Evolutionary conservation across 2,113 vertebrate genomes (phyloP).

Genomic region (Chunga burmeisteri): DNA sequence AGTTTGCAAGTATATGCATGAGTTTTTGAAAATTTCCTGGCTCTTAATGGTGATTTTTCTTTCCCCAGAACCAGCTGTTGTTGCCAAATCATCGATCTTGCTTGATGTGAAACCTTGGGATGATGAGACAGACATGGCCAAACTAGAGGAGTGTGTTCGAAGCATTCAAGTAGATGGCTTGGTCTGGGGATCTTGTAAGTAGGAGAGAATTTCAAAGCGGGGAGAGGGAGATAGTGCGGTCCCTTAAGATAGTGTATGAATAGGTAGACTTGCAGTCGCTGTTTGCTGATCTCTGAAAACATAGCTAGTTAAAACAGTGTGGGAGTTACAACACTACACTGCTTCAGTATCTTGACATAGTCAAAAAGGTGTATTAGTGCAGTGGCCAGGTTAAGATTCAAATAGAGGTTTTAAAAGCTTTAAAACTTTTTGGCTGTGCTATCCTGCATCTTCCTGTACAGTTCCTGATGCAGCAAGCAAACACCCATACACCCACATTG

Average conservation of each 20-base stretch:
- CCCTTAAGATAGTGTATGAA: accelerated
- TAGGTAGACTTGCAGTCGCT: background rate
- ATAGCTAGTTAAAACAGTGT: accelerated
- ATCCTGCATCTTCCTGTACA: background rate
- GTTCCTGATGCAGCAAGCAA: background rate
- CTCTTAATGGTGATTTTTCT: background rate
- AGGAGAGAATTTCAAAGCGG: background rate
- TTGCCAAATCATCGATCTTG: constrained; percentile 93
- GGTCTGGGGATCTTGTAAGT: constrained; percentile 96
- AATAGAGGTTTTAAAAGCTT: background rate
- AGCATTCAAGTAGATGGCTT: constrained; percentile 91
- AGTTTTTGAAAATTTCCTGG: background rate
- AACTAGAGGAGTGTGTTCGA: constrained; percentile 92
- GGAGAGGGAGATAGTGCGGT: background rate
- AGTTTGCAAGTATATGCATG: background rate
- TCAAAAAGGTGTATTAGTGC: background rate
- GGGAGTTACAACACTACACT: accelerated
- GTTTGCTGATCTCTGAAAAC: background rate
- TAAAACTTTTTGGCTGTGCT: accelerated
- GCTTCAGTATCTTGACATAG: no score
- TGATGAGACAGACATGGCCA: constrained; percentile 94
- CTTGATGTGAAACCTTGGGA: constrained; percentile 98
- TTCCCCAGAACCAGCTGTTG: constrained; percentile 85
- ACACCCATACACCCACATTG: accelerated
- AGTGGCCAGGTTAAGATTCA: background rate